Percentiles rank a stretch among this genome's conserved stretches.
Conservation (phyloP, 2,797 vertebrate genomes). For the Crax fasciolata region DNA sequence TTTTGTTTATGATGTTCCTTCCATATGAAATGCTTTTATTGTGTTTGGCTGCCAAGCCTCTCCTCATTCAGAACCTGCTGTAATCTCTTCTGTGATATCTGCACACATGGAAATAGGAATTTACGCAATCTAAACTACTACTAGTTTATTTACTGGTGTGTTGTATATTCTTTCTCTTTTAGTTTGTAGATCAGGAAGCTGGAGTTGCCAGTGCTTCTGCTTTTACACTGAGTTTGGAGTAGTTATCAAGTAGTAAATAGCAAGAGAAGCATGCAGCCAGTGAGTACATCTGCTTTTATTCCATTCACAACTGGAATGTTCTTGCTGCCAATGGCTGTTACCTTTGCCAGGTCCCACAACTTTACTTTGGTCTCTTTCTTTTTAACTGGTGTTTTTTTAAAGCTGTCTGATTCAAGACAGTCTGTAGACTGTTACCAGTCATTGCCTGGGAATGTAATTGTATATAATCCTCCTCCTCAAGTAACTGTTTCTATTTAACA, state of each 20-base stretch:
- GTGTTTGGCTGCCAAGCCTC: not conserved
- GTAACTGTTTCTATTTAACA: not conserved
- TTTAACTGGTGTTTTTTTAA: not conserved
- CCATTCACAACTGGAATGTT: not conserved
- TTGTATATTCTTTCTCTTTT: not conserved
- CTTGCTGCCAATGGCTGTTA: not conserved
- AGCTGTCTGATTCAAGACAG: not conserved
- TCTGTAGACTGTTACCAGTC: not conserved
- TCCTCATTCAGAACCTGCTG: not conserved
- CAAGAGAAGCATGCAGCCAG: not conserved
- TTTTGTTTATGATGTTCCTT: not conserved
- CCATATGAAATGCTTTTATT: not conserved
- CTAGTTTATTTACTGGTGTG: not conserved
- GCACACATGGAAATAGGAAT: not conserved
- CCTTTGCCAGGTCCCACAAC: not conserved
- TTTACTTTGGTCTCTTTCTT: not conserved
- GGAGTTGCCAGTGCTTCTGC: not conserved
- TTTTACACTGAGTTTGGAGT: not conserved
- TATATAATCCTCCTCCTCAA: not conserved
- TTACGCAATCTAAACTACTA: not conserved
- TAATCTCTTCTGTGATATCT: fast-evolving
- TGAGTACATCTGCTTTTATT: not conserved
- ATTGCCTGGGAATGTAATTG: not conserved
- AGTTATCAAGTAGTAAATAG: not conserved
- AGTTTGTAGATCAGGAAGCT: not conserved